A percentile compares a stretch with the other conserved stretches of the same genome.
These are phyloP conservation scores for Danionella cerebrum DNA, from an alignment of 2,113 vertebrate species.

Conservation along the genomic window DNA sequence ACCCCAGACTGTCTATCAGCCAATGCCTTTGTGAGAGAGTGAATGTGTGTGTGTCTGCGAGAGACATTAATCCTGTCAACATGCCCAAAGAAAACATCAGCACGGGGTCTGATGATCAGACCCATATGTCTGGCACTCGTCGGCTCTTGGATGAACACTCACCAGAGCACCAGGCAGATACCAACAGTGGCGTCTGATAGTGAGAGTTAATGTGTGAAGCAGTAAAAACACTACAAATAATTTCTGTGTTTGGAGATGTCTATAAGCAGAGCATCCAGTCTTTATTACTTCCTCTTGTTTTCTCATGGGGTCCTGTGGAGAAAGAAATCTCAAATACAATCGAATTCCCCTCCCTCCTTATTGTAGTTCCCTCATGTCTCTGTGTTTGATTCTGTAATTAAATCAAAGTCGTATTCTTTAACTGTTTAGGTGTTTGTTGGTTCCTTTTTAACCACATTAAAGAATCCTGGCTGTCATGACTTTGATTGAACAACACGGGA, in stretches of 20 bases:
- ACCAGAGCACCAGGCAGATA: constrained; percentile 58
- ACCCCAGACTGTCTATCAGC: constrained; percentile 63
- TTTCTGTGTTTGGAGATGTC: not conserved
- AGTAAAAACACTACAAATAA: not conserved
- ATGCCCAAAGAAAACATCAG: constrained; percentile 74
- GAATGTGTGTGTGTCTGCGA: constrained; percentile 1
- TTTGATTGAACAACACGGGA: not conserved
- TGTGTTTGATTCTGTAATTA: constrained; percentile 34
- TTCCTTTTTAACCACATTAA: not conserved
- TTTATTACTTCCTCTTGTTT: constrained; percentile 30
- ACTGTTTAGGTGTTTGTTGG: not conserved
- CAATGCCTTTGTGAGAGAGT: constrained; percentile 29
- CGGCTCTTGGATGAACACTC: constrained; percentile 47
- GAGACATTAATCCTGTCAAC: constrained; percentile 60
- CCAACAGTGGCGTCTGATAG: constrained; percentile 60
- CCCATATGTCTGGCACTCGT: constrained; percentile 69
- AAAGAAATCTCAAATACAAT: constrained; percentile 24
- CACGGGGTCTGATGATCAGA: constrained; percentile 70
- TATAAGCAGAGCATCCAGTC: constrained; percentile 23
- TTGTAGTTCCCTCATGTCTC: not conserved
- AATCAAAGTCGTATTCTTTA: constrained; percentile 21
- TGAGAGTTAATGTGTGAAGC: constrained; percentile 57
- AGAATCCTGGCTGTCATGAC: not conserved
- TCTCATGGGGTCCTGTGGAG: constrained; percentile 20
- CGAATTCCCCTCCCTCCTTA: not conserved